phyloP scores from a whole-genome alignment of 2,797 vertebrate genomes.

The Mastacembelus armatus region DNA sequence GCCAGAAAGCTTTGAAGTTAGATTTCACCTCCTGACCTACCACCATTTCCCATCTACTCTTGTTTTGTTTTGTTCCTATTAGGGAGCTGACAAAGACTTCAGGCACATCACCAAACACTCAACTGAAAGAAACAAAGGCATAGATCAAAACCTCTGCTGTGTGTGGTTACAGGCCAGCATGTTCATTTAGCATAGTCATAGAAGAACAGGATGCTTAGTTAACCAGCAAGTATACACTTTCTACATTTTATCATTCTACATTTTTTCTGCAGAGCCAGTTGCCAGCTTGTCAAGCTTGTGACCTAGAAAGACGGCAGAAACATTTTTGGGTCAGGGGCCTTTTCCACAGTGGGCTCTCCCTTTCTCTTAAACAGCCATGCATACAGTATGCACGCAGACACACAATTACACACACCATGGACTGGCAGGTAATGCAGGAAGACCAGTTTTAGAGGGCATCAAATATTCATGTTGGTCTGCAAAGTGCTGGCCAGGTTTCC shows the following conservation, averaged over 20 bases:
- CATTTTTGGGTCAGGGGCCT: slow-evolving; percentile 60
- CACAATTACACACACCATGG: slow-evolving; percentile 4
- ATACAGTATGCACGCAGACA: not conserved
- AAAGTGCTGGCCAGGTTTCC: slow-evolving; percentile 59
- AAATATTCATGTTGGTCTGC: slow-evolving; percentile 75
- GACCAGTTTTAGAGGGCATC: slow-evolving; percentile 62
- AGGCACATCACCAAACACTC: slow-evolving; percentile 39
- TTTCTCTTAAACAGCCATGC: not conserved
- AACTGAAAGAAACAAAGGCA: slow-evolving; percentile 17
- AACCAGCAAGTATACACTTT: slow-evolving; percentile 28
- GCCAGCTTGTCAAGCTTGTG: slow-evolving; percentile 38
- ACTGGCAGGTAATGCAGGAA: slow-evolving; percentile 45
- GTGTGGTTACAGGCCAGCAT: not conserved
- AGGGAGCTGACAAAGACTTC: slow-evolving; percentile 53
- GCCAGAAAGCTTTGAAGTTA: slow-evolving; percentile 70
- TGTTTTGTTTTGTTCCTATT: slow-evolving; percentile 63
- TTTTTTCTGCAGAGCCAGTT: slow-evolving; percentile 24
- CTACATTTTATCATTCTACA: slow-evolving; percentile 40
- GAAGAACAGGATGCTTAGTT: slow-evolving; percentile 38
- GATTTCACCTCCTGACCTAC: slow-evolving; percentile 49
- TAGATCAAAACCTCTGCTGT: slow-evolving; percentile 26
- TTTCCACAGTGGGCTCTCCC: slow-evolving; percentile 7
- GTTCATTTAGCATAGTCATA: slow-evolving; percentile 23
- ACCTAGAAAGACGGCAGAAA: slow-evolving; percentile 57
- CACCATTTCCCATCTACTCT: slow-evolving; percentile 44